These are phyloP conservation scores for Miltochrista miniata DNA, from an alignment of 2,888 invertebrate genomes.

Conservation along the genomic window DNA sequence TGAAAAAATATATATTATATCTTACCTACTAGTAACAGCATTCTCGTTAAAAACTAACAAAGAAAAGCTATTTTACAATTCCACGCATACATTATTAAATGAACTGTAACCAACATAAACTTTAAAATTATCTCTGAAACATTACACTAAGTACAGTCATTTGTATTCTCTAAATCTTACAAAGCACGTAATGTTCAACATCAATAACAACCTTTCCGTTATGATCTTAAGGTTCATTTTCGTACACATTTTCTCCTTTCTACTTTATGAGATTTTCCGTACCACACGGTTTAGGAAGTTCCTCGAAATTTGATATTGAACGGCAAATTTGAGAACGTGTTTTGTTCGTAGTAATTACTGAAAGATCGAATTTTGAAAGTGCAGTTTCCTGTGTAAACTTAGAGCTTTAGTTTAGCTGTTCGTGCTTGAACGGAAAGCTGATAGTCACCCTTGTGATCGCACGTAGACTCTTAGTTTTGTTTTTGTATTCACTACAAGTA, in stretches of 20 bases:
- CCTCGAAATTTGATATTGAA: constrained; percentile 16
- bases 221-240: constrained; percentile 2
- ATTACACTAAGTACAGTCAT: constrained; percentile 6
- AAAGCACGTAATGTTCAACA: background rate
- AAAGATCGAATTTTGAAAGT: constrained; percentile 4
- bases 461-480: too few species aligned
- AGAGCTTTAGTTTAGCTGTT: background rate
- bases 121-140: constrained; percentile 7
- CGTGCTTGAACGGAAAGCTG: background rate
- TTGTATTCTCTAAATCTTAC: constrained; percentile 1
- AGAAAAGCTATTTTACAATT: too few species aligned
- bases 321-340: constrained; percentile 17
- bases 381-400: background rate
- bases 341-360: constrained; percentile 24
- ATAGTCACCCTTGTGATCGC: too few species aligned
- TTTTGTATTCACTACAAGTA: too few species aligned
- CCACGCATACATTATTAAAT: too few species aligned
- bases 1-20: too few species aligned
- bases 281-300: constrained; percentile 16
- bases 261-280: constrained; percentile 15
- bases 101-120: too few species aligned
- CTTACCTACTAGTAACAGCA: too few species aligned
- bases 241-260: background rate
- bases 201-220: constrained; percentile 1
- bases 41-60: too few species aligned